These are phyloP conservation scores for Falco rusticolus DNA, from an alignment of 2,797 vertebrate genomes.

Conservation along the genomic window DNA sequence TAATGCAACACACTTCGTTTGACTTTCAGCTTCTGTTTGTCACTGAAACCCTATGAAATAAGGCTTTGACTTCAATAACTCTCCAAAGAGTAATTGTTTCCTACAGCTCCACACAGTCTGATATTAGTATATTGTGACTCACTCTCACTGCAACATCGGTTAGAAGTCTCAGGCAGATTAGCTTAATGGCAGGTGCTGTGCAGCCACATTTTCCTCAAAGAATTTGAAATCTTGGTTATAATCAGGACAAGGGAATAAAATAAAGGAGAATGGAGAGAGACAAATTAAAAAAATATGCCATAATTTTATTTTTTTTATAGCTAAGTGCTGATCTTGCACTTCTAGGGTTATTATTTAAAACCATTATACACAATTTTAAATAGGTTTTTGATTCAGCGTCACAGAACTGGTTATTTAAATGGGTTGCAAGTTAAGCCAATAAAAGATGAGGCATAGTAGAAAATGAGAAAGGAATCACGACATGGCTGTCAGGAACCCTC, in stretches of 20 bases:
- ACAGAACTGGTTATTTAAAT: neutral
- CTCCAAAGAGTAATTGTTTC: neutral
- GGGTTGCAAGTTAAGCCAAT: constrained; percentile 15
- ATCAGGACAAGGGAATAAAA: neutral
- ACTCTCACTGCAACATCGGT: neutral
- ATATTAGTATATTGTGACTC: neutral
- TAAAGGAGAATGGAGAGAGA: neutral
- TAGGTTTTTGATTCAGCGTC: neutral
- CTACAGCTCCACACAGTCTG: neutral
- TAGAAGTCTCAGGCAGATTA: neutral
- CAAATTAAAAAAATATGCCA: neutral
- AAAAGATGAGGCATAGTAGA: neutral
- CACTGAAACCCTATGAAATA: neutral
- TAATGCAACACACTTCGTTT: neutral
- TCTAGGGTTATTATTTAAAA: neutral
- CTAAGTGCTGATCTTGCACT: neutral
- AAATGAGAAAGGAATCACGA: neutral
- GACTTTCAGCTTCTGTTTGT: neutral
- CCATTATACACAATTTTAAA: neutral
- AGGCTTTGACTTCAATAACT: neutral
- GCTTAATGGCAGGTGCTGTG: neutral
- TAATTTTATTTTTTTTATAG: neutral
- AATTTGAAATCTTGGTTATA: neutral
- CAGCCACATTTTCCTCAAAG: neutral
- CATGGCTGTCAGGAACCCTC: neutral